Base-by-base conservation (phyloP, 2,888 invertebrate species). In the Hanleya hanleyi region DNA sequence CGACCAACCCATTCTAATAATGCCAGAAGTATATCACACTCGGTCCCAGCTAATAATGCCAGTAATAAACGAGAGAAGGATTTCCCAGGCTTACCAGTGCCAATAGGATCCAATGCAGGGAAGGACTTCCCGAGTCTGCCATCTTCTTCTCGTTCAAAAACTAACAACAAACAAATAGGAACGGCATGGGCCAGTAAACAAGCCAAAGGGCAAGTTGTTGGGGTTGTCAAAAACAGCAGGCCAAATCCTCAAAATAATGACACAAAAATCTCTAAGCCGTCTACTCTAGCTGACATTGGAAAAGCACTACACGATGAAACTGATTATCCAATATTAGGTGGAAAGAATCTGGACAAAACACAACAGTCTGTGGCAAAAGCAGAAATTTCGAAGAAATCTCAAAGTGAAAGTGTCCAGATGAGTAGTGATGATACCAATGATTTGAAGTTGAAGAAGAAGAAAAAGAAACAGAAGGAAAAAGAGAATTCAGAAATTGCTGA, bases 381-480 rank as follows among this genome's bases (percentile, higher is more conserved):
- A n/a, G n/a, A n/a, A n/a, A n/a, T n/a, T n/a, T n/a, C n/a, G n/a
- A n/a, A n/a, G n/a, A n/a, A 47, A 1, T 47, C 47, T 47, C 47
- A 47, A 7, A 47, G 22, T 7, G 18, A 18, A 2, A 47, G 47
- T 47, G 47, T 47, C 22, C 22, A 9, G 18, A 12, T 41, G 18
- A 9, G 12, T 57, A 29, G 29, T 29, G 32, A 29, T 4, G 29
- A 57, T 12, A 4, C 57, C 15, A 57, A 57, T 29, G 32, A 26
- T 22, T 57, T 76, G 67, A 83, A 84, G 50, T 81, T 79, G 69
- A 86, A 86, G 62, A 80, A 83, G 68, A 86, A 87, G 77, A 87
- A 87, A 74, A 88, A 87, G 77, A 87, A 86, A 66, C 84, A 86
- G 70, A 83, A 84, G 57, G 78, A 81, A 61, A 79, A 76, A 51